phyloP scores from a whole-genome alignment of 2,888 invertebrate species.

The Gibbula magus region DNA sequence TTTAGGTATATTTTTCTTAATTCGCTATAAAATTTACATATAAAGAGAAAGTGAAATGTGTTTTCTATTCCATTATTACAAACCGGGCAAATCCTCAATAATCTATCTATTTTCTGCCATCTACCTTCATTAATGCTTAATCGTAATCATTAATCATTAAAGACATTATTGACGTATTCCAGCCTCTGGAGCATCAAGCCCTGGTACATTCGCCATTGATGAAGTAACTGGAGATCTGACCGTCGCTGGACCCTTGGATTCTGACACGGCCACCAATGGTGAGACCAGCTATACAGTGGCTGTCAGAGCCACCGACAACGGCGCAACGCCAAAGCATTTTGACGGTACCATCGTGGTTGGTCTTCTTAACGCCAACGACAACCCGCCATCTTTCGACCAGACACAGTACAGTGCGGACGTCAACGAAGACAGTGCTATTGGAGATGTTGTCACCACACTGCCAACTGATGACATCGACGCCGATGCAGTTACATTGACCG shows the following conservation, averaged over 20 bases:
- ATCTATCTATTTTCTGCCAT: too few species aligned
- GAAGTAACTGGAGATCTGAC: neutral
- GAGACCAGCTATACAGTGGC: neutral
- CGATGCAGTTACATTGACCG: neutral
- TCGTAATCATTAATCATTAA: too few species aligned
- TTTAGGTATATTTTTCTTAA: too few species aligned
- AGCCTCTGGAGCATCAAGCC: too few species aligned
- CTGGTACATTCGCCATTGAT: too few species aligned
- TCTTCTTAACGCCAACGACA: neutral
- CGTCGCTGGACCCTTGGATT: neutral
- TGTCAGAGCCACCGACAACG: neutral
- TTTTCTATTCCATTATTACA: too few species aligned
- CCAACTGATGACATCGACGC: neutral
- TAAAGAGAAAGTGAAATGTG: too few species aligned
- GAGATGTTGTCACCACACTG: neutral
- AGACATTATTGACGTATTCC: too few species aligned
- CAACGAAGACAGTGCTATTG: slow-evolving; percentile 4
- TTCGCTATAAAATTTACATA: too few species aligned
- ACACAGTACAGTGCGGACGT: neutral
- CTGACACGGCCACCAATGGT: neutral
- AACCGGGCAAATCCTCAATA: too few species aligned
- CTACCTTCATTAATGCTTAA: too few species aligned
- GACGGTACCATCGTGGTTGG: neutral
- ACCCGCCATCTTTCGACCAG: neutral
- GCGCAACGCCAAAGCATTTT: neutral